Evolutionary conservation across 1,140 invertebrate species (phyloP), one percentile per base, ranked within the genome.

Genomic region (Chironomus striatipennis): DNA sequence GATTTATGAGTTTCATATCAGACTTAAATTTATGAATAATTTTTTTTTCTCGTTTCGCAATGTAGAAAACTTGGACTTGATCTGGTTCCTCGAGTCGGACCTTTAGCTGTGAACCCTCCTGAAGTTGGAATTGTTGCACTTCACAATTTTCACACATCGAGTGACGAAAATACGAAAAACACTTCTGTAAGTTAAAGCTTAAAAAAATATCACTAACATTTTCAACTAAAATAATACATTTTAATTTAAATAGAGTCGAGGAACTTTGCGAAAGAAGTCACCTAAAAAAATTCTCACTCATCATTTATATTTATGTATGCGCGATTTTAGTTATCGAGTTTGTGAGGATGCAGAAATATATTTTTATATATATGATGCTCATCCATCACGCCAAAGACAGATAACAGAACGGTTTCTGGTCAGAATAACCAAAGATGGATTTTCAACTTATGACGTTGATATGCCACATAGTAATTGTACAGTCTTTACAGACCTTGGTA

Each of bases 31-130:
- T 4, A 12, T 73, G 12, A 10, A 3, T 24, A 47, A 42, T 47
- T 34, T 10, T 24, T 12, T 42, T 47, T 77, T 76, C 77, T 5
- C 24, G 1, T 34, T 80, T 76, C 82, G 77, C 82, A 78, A 91
- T 90, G 43, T 84, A 97, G 95, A 82, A 93, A 95, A 86, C 86
- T 98, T 8, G 94, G 93, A 0, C 83, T 98, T 77, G 96, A 98
- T 84, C 81, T 98, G 79, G 95, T 98, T 17, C 96, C 95, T 0
- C 85, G 94, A 43, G 88, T 92, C 77, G 93, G 93, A 43, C 88
- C 91, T 21, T 88, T 93, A 79, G 93, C 94, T 81, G 93, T 97
- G 5, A 93, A 97, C 83, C 91, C 93, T 20, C 92, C 94, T 77
- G 87, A 90, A 42, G 90, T 95, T 81, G 95, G 94, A 74, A 88